These are phyloP conservation scores for Selenia dentaria DNA, from an alignment of 2,888 invertebrate genomes.

Conservation along the genomic window DNA sequence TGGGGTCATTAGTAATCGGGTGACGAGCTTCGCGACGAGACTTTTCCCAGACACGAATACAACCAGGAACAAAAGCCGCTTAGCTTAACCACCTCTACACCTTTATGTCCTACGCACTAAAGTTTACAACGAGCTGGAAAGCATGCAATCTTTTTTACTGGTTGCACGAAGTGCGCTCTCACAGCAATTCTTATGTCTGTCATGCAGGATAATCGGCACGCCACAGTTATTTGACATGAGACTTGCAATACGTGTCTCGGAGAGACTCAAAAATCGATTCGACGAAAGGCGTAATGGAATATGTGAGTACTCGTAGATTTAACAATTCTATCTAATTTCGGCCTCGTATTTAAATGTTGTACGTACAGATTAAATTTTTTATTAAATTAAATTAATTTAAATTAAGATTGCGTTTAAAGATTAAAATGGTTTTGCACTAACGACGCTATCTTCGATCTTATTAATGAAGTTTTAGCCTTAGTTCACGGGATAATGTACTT, in stretches of 20 bases:
- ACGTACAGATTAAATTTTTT: no score
- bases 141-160: neutral
- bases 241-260: slow-evolving; percentile 9
- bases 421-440: no score
- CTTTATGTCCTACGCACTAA: neutral
- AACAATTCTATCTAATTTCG: no score
- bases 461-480: no score
- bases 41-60: slow-evolving; percentile 45
- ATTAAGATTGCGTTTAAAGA: no score
- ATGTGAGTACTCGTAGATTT: slow-evolving; percentile 1
- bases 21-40: slow-evolving; percentile 32
- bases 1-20: slow-evolving; percentile 51
- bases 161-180: slow-evolving; percentile 21
- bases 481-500: no score
- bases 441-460: no score
- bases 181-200: slow-evolving; percentile 48
- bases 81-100: neutral
- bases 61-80: slow-evolving; percentile 4
- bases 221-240: slow-evolving; percentile 43
- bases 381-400: no score
- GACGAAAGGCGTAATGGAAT: slow-evolving; percentile 11
- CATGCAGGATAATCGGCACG: slow-evolving; percentile 36
- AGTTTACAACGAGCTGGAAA: slow-evolving; percentile 1
- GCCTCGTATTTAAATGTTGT: no score
- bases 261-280: slow-evolving; percentile 15